Conservation (phyloP, 2,797 vertebrate genomes). For the Brotula barbata region DNA sequence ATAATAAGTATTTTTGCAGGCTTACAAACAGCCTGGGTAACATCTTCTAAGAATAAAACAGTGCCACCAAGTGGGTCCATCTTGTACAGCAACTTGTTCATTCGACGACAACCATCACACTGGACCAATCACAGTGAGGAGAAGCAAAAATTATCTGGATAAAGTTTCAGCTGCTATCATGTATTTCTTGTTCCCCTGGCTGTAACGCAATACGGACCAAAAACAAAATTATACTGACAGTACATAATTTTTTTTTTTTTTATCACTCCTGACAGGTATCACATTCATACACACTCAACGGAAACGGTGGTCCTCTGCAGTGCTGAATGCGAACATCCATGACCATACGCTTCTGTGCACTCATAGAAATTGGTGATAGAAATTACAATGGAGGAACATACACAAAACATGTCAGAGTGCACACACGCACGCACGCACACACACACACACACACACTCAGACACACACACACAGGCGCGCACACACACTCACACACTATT, state of each 20-base stretch:
- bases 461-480: conserved; percentile 41
- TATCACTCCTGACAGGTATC: background rate
- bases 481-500: conserved; percentile 12
- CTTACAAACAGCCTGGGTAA: conserved; percentile 36
- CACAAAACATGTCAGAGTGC: conserved; percentile 31
- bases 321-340: conserved; percentile 28
- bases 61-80: conserved; percentile 64
- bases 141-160: conserved; percentile 30
- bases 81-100: conserved; percentile 41
- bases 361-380: conserved; percentile 41
- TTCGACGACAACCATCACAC: conserved; percentile 20
- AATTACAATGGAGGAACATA: conserved; percentile 17
- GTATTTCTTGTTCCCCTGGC: conserved; percentile 41
- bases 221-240: conserved; percentile 25
- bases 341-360: conserved; percentile 21
- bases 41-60: conserved; percentile 45
- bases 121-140: conserved; percentile 23
- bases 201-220: conserved; percentile 36
- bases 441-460: conserved; percentile 40
- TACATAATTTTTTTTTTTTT: conserved; percentile 3
- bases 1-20: conserved; percentile 39
- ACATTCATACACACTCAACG: conserved; percentile 11
- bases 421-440: conserved; percentile 34
- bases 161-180: conserved; percentile 37
- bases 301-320: conserved; percentile 32